Evolutionary conservation across 2,888 invertebrate species (phyloP).

Genomic region (Corythucha ciliata): DNA sequence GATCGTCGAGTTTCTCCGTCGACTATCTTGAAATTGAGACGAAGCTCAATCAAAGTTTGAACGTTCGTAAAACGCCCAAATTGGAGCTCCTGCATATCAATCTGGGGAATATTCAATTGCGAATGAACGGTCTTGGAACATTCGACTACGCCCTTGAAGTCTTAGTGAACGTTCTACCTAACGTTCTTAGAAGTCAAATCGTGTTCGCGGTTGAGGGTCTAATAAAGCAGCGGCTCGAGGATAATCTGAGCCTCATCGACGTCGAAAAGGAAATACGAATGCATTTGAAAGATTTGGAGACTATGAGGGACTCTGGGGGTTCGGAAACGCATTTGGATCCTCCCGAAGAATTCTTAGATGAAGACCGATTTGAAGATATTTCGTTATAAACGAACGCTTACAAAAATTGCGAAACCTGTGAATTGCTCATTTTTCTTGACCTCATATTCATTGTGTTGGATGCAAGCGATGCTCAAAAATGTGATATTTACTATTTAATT

Average conservation of each 20-base stretch:
- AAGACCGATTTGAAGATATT: slow-evolving; percentile 25
- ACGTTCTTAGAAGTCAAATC: slow-evolving; percentile 75
- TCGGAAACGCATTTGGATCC: slow-evolving; percentile 19
- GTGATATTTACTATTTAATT: no score
- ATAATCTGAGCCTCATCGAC: slow-evolving; percentile 58
- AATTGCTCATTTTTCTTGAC: not conserved
- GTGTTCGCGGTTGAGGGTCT: slow-evolving; percentile 77
- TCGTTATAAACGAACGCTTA: slow-evolving; percentile 11
- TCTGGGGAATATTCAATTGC: slow-evolving; percentile 72
- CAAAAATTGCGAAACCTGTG: not conserved
- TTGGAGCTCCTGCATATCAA: slow-evolving; percentile 68
- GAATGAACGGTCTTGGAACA: slow-evolving; percentile 78
- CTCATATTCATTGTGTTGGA: no score
- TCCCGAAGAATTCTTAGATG: slow-evolving; percentile 18
- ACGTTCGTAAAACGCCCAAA: slow-evolving; percentile 61
- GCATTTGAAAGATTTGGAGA: slow-evolving; percentile 57
- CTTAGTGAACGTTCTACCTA: slow-evolving; percentile 69
- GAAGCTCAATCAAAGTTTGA: slow-evolving; percentile 63
- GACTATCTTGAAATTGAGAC: slow-evolving; percentile 62
- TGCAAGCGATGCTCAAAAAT: no score
- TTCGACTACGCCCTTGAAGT: slow-evolving; percentile 74
- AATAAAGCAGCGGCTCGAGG: slow-evolving; percentile 61
- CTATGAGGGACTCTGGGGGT: slow-evolving; percentile 40
- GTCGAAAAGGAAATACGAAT: slow-evolving; percentile 64
- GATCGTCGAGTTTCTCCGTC: slow-evolving; percentile 66